Evolutionary conservation across 2,797 vertebrate genomes (phyloP), one percentile per base, ranked within the genome.

Genomic region (Sciurus carolinensis): DNA sequence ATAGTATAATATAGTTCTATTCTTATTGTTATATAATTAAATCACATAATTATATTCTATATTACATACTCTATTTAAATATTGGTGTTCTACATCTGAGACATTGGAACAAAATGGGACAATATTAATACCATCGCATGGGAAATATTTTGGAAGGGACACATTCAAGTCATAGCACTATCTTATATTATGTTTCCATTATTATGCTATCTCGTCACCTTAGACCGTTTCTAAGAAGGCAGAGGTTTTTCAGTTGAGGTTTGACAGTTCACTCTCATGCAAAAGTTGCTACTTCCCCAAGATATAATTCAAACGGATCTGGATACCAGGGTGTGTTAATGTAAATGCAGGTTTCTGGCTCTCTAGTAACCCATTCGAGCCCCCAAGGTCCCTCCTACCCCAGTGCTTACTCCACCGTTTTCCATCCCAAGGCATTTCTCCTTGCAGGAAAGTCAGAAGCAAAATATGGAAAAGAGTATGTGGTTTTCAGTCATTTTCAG

Each of bases 381-480:
- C 47, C 42, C 20, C 2, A 5, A 5, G 4, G 14, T 18, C 36
- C 26, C 54, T 62, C 22, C 30, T 17, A 13, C 7, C 77, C 75
- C 79, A 62, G 39, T 2, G 44, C 20, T 72, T 28, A 20, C 10
- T 42, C 10, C 39, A 15, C 18, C 0, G 6, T n/a, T 89, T 90
- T 54, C 36, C 2, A 3, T 67, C 50, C 92, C 71, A 42, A 57
- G 30, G 11, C 72, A 6, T n/a, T 66, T 85, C 82, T 91, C 39
- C 33, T 42, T 76, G 59, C 82, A 86, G 89, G 89, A 92, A 87
- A 92, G 30, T 57, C 76, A 97, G 88, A 92, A 69, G 28, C 47
- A 80, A 92, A 94, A 50, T 30, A 36, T 22, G 28, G 64, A 50
- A 28, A 52, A n/a, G 28, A 36, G 39, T 47, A 44, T 64, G 11